These are phyloP conservation scores for Conops quadrifasciatus DNA, from an alignment of 2,888 invertebrate species.

Conservation along the genomic window DNA sequence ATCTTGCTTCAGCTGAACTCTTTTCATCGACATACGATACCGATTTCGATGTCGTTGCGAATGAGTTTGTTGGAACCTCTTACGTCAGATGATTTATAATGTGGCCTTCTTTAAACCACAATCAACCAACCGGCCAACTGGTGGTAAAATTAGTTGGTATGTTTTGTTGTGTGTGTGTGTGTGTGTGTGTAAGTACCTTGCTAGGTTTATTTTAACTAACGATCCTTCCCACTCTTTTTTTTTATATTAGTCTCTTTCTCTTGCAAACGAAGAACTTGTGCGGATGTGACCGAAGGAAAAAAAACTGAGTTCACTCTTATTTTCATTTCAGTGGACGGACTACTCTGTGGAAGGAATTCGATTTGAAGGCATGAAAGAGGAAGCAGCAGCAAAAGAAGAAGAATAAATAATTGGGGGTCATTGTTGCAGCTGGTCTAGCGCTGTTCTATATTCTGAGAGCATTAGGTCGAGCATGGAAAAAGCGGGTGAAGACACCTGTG, in stretches of 20 bases:
- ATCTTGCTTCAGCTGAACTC: neutral
- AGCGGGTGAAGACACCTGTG: neutral
- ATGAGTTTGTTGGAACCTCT: neutral
- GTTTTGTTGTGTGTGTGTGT: neutral
- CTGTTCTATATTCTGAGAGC: neutral
- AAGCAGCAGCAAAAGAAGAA: no score
- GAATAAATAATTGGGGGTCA: no score
- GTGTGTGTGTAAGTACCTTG: no score
- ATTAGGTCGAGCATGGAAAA: neutral
- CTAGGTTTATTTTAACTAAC: no score
- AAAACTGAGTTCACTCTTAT: conserved; percentile 20
- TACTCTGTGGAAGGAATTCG: neutral
- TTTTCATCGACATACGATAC: neutral
- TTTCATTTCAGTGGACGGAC: conserved; percentile 16
- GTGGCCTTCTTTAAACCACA: neutral
- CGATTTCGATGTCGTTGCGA: neutral
- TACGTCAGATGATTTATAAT: no score
- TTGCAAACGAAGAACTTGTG: conserved; percentile 23
- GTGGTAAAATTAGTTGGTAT: neutral
- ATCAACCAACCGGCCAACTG: conserved; percentile 14
- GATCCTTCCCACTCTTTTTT: neutral
- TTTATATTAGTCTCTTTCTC: neutral
- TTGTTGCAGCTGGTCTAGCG: no score
- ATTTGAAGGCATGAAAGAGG: no score
- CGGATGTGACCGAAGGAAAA: conserved; percentile 1